Evolutionary conservation across 2,113 vertebrate species (phyloP).

Genomic region (Mormoops blainvillei): DNA sequence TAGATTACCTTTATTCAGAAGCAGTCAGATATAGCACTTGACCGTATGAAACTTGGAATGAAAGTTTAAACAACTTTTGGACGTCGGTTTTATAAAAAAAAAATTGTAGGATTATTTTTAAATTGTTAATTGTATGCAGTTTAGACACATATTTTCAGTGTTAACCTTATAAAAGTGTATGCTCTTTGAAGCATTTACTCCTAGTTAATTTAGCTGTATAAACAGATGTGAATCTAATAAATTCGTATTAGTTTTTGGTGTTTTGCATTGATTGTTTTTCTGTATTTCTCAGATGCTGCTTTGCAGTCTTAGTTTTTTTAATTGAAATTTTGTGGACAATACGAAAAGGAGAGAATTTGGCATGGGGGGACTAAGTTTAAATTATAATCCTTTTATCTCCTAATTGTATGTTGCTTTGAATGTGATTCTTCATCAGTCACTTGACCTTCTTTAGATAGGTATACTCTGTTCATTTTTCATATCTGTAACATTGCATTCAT

Average conservation of each 20-base stretch:
- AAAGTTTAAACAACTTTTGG: neutral
- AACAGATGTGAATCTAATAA: neutral
- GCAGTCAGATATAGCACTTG: neutral
- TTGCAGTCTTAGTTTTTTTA: neutral
- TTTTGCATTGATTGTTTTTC: neutral
- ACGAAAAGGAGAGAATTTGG: neutral
- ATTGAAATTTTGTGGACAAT: neutral
- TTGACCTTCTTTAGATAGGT: neutral
- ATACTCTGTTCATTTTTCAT: neutral
- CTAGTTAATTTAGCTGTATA: neutral
- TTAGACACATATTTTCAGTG: neutral
- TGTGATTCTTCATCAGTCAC: neutral
- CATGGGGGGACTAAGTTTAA: neutral
- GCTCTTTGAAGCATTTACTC: neutral
- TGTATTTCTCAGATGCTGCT: neutral
- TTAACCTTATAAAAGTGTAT: neutral
- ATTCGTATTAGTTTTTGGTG: neutral
- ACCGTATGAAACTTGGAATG: neutral
- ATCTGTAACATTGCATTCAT: neutral
- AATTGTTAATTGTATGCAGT: neutral
- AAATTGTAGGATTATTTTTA: neutral
- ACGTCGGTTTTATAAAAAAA: neutral
- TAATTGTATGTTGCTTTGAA: neutral
- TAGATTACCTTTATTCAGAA: neutral
- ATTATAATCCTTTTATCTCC: neutral